Base-by-base conservation (phyloP, 2,797 vertebrate genomes). In the Capromys pilorides region DNA sequence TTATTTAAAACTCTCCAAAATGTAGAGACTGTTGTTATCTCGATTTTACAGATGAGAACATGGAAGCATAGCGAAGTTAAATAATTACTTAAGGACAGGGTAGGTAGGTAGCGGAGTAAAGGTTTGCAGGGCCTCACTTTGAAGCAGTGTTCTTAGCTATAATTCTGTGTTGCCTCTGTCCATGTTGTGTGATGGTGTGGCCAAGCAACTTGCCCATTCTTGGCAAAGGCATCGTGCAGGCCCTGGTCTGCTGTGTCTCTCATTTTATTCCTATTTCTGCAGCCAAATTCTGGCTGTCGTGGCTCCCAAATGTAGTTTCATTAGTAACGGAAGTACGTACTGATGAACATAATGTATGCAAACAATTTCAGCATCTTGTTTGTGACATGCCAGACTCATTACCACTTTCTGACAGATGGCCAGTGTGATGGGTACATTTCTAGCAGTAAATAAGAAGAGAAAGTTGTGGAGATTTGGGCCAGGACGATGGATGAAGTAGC, bases 401-500 rank as follows among this genome's bases (percentile, higher is more conserved):
- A 36, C 80, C 22, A 21, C n/a, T 51, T 88, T 95, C 54, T 80
- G 73, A 92, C 81, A 79, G 88, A 82, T 61, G 82, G 82, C 51
- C 57, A 28, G 33, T 45, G n/a, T 83, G 71, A 62, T 59, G 80
- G 69, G 49, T 73, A 11, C 26, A 41, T 79, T 18, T 75, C n/a
- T 51, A 69, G 61, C 8, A 51, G 49, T 82, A 80, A 75, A 62
- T 73, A 16, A 85, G 28, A 86, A 66, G 61, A 75, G 73, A 90
- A n/a, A 66, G 16, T 86, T 90, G 24, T 2, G 33, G 45, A 94
- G 86, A 88, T 66, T 26, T 92, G 59, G 79, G 49, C 62, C 62
- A 73, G 66, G 45, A 51, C 88, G 84, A 66, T 26, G 79, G 69
- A 83, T 66, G 36, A 95, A 75, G 54, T 67, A 75, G 45, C 91